A percentile compares a stretch with the other conserved stretches of the same genome.
Conservation (phyloP, 1,140 invertebrate species). For the Aphis gossypii region DNA sequence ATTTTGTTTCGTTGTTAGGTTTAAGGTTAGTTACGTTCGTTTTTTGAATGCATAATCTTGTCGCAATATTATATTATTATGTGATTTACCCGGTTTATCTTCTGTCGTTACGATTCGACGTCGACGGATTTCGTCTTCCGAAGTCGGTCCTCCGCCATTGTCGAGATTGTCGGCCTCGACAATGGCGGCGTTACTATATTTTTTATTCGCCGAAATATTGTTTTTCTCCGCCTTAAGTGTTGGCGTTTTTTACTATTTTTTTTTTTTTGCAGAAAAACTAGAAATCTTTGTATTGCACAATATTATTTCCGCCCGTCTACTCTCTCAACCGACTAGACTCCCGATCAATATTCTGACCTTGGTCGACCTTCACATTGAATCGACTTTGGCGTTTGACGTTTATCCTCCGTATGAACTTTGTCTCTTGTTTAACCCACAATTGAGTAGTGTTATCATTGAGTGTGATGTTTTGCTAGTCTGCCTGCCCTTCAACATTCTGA, state of each 20-base stretch:
- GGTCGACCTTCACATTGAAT: conserved; percentile 43
- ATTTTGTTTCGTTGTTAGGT: background rate
- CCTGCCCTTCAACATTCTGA: background rate
- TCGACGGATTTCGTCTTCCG: background rate
- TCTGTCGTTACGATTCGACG: background rate
- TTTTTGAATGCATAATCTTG: background rate
- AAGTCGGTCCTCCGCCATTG: background rate
- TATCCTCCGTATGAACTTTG: background rate
- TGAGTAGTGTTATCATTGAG: background rate
- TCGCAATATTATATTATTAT: background rate
- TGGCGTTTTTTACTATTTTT: background rate
- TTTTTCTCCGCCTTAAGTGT: too few relatives aligned
- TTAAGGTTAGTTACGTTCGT: background rate
- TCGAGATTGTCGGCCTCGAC: background rate
- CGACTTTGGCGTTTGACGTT: background rate
- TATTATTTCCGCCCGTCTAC: background rate
- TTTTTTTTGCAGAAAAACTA: background rate
- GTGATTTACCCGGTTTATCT: background rate
- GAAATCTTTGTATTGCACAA: background rate
- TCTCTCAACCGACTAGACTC: background rate
- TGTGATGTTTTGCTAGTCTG: background rate
- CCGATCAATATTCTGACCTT: conserved; percentile 9
- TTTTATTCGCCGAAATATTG: background rate
- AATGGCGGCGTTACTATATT: too few relatives aligned
- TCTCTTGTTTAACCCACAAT: background rate